phyloP scores from a whole-genome alignment of 37 sponge, comb jelly and placozoan species.

The Lycopodina hypogea region DNA sequence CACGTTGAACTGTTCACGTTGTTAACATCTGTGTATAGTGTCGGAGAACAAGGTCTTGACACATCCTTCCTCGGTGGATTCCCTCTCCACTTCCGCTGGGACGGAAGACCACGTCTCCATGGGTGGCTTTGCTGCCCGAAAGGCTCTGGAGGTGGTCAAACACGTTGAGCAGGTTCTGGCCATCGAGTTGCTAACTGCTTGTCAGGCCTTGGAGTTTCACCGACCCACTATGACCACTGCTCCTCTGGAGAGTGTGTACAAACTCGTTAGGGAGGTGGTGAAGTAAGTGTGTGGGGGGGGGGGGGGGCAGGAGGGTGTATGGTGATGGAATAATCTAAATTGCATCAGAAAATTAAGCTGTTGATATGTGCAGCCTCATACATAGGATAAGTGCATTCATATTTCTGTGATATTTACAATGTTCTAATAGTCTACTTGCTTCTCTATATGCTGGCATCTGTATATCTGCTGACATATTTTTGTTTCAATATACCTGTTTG shows the following conservation, averaged over 20 bases:
- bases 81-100: conserved; percentile 91
- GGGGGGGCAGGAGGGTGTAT: no score
- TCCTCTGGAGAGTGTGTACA: conserved; percentile 88
- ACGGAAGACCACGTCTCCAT: conserved; percentile 99
- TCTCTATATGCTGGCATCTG: no score
- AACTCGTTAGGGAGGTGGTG: conserved; percentile 67
- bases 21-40: conserved; percentile 34
- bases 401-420: no score
- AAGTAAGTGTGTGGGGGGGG: conserved; percentile 52
- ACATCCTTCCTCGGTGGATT: conserved; percentile 98
- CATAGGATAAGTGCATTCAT: no score
- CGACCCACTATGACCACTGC: conserved; percentile 84
- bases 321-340: not conserved
- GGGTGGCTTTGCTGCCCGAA: conserved; percentile 96
- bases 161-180: conserved; percentile 92
- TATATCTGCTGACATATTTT: no score
- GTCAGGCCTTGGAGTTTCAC: conserved; percentile 93
- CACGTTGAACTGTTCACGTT: no score
- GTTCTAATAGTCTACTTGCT: no score
- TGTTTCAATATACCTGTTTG: no score
- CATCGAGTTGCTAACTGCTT: conserved; percentile 95
- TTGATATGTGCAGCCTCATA: no score
- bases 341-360: not conserved
- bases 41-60: conserved; percentile 97
- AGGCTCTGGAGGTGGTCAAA: conserved; percentile 90